Conservation (phyloP, 64 coral and sea anemone genomes). For the Platygyra sinensis region DNA sequence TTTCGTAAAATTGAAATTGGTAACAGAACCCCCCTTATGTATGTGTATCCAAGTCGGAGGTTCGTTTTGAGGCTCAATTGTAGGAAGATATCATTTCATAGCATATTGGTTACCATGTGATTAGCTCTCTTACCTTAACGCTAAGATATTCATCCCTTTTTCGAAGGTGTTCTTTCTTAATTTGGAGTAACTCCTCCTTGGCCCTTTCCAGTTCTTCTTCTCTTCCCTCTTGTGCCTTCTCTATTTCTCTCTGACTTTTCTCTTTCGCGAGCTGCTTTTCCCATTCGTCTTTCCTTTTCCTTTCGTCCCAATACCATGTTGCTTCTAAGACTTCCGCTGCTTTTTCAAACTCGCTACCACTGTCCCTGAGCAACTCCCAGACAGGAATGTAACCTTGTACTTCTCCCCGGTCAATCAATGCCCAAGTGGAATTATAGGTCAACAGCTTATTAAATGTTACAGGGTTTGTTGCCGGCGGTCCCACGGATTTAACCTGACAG, state of each 20-base stretch:
- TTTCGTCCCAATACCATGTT: background rate
- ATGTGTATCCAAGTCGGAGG: too few species aligned
- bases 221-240: background rate
- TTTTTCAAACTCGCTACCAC: background rate
- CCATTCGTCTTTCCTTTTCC: too few species aligned
- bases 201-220: background rate
- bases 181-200: background rate
- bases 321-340: slow-evolving; percentile 3
- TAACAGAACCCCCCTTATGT: too few species aligned
- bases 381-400: slow-evolving; percentile 6
- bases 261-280: too few species aligned
- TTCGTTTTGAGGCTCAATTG: too few species aligned
- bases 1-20: too few species aligned
- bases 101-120: too few species aligned
- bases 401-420: slow-evolving; percentile 25
- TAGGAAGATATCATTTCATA: too few species aligned
- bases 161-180: background rate
- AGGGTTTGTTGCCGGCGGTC: background rate
- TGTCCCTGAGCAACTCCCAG: background rate
- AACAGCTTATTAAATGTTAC: slow-evolving; percentile 1
- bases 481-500: background rate
- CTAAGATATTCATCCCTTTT: background rate
- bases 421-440: slow-evolving; percentile 27
- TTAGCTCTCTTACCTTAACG: background rate
- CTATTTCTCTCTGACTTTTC: too few species aligned